Conservation (phyloP, 2,888 invertebrate species). For the Biston betularia region DNA sequence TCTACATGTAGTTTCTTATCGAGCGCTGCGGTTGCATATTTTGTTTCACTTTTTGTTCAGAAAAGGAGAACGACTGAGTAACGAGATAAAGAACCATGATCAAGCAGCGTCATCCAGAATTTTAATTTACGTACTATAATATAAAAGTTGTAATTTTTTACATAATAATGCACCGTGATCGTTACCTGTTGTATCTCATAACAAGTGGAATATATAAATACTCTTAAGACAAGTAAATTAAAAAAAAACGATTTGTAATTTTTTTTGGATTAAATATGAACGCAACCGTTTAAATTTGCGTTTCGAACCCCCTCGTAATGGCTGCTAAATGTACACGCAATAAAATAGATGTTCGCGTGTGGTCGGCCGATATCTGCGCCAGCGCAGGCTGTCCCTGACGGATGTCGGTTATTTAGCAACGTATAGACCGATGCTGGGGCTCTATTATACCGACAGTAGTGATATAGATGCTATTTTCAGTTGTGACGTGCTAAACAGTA, state of each 20-base stretch:
- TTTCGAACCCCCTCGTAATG: conserved; percentile 34
- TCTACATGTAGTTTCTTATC: too few species aligned
- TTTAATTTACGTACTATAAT: too few species aligned
- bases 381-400: conserved; percentile 54
- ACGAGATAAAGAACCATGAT: too few species aligned
- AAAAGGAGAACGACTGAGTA: too few species aligned
- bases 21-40: too few species aligned
- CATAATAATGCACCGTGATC: too few species aligned
- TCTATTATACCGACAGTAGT: conserved; percentile 32
- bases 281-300: conserved; percentile 37
- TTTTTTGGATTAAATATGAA: conserved; percentile 25
- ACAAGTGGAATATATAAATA: too few species aligned
- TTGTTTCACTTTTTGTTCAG: too few species aligned
- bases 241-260: not conserved
- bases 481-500: conserved; percentile 3
- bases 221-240: too few species aligned
- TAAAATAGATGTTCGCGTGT: conserved; percentile 63
- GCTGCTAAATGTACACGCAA: conserved; percentile 47
- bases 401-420: conserved; percentile 73
- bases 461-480: not conserved
- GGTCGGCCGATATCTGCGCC: conserved; percentile 54
- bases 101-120: too few species aligned
- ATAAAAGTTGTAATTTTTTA: too few species aligned
- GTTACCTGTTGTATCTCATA: too few species aligned
- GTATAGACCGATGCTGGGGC: conserved; percentile 47